Base-by-base conservation (phyloP, 2,797 vertebrate species). In the Syngnathus acus region DNA sequence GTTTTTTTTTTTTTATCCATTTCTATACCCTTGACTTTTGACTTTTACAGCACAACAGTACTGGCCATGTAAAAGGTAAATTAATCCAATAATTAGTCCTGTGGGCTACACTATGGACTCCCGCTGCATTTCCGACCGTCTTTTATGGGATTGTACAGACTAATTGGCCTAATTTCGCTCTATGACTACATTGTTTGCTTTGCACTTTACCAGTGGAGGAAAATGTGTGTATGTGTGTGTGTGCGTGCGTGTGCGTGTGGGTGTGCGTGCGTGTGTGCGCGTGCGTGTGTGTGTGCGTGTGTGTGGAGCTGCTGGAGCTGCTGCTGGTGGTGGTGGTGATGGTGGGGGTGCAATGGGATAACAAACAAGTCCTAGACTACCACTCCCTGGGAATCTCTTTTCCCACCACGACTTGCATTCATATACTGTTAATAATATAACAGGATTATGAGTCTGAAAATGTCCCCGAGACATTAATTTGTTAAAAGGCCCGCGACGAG, bases 351-450 rank as follows among this genome's bases (percentile, higher is more conserved):
- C 55, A 57, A 26, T 37, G 55, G 32, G 55, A 57, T 40, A 60
- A 42, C 58, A 62, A 62, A 62, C 60, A 62, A 62, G 40, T 43
- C 13, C 17, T 10, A 43, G 60, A 62, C 60, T 66, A 89, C 84
- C 86, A 84, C 85, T 87, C 87, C 85, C 85, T 79, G 81, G 77
- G 82, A 59, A 38, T 54, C 53, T 54, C 53, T 23, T 54, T 32
- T 10, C 21, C 53, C 23, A 13, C 10, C 21, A 54, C 23, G 53
- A 23, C 7, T 51, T 54, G 3, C 14, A 26, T 26, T 54, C 53
- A 13, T 23, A 26, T 23, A 26, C 26, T 54, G 4, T 54, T 57
- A 16, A 57, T 37, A 37, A 57, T 37, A 57, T 57, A 14, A 17
- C 55, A 26, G 53, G 23, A 14, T 54, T 54, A 3, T 57, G 71